Percentiles rank a stretch among this genome's conserved stretches.
Evolutionary conservation across 1,140 invertebrate genomes (phyloP).

Genomic region (Aricia agestis): DNA sequence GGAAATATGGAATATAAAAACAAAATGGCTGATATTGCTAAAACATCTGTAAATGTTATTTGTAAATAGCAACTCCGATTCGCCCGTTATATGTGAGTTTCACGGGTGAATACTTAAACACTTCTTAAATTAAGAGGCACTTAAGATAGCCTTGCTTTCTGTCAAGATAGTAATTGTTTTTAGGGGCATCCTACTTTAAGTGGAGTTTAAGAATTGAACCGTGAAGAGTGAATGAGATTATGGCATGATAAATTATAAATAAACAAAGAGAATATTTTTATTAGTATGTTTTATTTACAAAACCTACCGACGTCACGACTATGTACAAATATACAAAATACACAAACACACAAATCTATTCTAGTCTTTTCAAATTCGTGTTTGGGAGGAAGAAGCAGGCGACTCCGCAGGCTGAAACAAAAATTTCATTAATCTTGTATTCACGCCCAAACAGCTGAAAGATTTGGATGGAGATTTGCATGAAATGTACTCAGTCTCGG

Average conservation of each 20-base stretch:
- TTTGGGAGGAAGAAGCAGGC: slow-evolving; percentile 62
- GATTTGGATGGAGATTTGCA: too few relatives aligned
- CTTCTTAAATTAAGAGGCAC: neutral
- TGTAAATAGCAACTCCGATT: slow-evolving; percentile 13
- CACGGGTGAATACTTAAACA: neutral
- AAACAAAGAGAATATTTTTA: slow-evolving; percentile 73
- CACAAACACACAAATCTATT: slow-evolving; percentile 38
- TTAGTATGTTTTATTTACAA: slow-evolving; percentile 43
- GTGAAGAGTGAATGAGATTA: slow-evolving; percentile 58
- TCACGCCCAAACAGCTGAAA: too few relatives aligned
- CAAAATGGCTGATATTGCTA: slow-evolving; percentile 30
- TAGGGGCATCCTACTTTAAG: too few relatives aligned
- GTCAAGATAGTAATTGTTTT: neutral
- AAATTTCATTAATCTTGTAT: slow-evolving; percentile 22
- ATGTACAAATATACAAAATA: slow-evolving; percentile 12
- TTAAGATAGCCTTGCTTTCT: neutral
- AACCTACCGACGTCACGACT: neutral
- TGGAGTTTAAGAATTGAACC: slow-evolving; percentile 42
- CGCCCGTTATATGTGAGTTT: slow-evolving; percentile 8
- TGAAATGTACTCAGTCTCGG: too few relatives aligned
- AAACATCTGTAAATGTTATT: slow-evolving; percentile 34
- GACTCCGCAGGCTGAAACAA: slow-evolving; percentile 59
- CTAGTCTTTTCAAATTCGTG: slow-evolving; percentile 66
- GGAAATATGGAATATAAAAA: too few relatives aligned
- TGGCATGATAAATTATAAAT: slow-evolving; percentile 67